Evolutionary conservation across 2,888 invertebrate genomes (phyloP).

Genomic region (Malacosoma neustria): DNA sequence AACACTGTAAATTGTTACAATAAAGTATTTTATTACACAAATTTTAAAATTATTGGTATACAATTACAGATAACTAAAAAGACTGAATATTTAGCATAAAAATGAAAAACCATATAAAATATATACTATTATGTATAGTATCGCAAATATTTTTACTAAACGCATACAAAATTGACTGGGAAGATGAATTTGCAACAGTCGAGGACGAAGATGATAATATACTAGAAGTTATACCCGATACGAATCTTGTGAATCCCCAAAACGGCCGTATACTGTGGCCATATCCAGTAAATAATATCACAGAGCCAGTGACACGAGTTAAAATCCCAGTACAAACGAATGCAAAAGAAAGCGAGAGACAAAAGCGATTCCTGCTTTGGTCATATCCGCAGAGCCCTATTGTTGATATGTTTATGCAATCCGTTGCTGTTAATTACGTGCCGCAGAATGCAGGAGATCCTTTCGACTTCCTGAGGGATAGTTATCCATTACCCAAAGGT

Average conservation of each 20-base stretch:
- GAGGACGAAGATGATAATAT: slow-evolving; percentile 23
- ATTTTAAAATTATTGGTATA: no score
- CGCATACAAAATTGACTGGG: slow-evolving; percentile 21
- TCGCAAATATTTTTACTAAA: slow-evolving; percentile 16
- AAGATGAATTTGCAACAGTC: slow-evolving; percentile 29
- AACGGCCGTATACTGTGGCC: slow-evolving; percentile 44
- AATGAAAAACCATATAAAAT: slow-evolving; percentile 28
- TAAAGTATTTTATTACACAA: no score
- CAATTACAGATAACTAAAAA: slow-evolving; percentile 4
- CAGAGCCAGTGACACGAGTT: slow-evolving; percentile 8
- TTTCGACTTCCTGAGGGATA: slow-evolving; percentile 55
- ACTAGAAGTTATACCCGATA: slow-evolving; percentile 10
- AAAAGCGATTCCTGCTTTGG: slow-evolving; percentile 35
- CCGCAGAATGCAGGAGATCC: slow-evolving; percentile 44
- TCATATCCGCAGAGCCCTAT: slow-evolving; percentile 50
- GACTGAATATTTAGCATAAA: slow-evolving; percentile 6
- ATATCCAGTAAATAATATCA: slow-evolving; percentile 30
- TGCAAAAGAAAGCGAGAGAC: slow-evolving; percentile 13
- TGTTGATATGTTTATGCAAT: slow-evolving; percentile 54
- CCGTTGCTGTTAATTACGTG: slow-evolving; percentile 34
- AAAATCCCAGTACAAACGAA: slow-evolving; percentile 7
- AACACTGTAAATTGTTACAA: no score
- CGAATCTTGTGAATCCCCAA: slow-evolving; percentile 16
- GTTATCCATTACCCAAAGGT: slow-evolving; percentile 62
- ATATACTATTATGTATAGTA: slow-evolving; percentile 16